Evolutionary conservation across 64 coral and sea anemone species (phyloP).

Genomic region (Pachyseris speciosa): DNA sequence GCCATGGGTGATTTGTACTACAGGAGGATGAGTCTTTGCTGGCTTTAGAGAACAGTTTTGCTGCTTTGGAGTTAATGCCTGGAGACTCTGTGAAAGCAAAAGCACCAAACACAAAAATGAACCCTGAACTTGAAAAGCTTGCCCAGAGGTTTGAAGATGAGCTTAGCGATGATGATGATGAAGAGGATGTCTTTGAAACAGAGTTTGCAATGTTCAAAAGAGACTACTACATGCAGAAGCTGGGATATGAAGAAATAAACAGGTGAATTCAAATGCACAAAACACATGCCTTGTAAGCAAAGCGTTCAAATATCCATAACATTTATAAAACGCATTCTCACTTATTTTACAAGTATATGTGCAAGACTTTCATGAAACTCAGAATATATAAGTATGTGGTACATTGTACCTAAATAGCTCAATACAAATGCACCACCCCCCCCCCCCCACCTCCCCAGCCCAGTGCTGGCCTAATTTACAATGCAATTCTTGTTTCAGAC

Average conservation of each 20-base stretch:
- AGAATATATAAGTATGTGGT: no score
- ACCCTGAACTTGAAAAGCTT: constrained; percentile 71
- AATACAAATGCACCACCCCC: no score
- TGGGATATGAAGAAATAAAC: constrained; percentile 78
- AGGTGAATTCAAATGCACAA: constrained; percentile 24
- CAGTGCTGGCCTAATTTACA: not conserved
- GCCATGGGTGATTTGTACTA: not conserved
- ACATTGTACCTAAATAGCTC: no score
- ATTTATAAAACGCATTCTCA: no score
- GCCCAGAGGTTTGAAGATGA: constrained; percentile 55
- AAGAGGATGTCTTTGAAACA: constrained; percentile 83
- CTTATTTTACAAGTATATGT: no score
- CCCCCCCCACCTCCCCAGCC: no score
- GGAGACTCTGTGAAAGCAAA: constrained; percentile 31
- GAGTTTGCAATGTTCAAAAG: constrained; percentile 96
- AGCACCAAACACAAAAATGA: not conserved
- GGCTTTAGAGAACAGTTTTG: constrained; percentile 52
- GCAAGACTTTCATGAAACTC: no score
- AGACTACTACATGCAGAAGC: constrained; percentile 91
- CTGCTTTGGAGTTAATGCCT: constrained; percentile 55
- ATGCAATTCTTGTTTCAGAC: constrained; percentile 38
- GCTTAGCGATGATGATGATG: constrained; percentile 61
- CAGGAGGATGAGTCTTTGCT: constrained; percentile 41
- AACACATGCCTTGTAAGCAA: no score
- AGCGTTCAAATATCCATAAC: no score